Evolutionary conservation across 2,888 invertebrate species (phyloP), one percentile per base, ranked within the genome.

Genomic region (Luperina nickerlii): DNA sequence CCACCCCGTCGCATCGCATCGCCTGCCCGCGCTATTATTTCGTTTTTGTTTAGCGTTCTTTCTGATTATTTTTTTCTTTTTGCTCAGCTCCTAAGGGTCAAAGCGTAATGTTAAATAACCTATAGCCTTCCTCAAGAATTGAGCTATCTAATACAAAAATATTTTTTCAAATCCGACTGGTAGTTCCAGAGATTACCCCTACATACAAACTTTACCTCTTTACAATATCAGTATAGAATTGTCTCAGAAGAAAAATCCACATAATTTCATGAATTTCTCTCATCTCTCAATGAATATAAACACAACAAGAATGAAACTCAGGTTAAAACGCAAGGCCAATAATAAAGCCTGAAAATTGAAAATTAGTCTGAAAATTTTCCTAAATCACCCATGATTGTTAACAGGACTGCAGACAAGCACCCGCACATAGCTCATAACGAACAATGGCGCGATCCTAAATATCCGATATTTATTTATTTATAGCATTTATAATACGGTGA

Each of bases 401-500:
- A 91, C 91, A 92, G 91, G 89, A 91, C 90, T 86, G 85, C 88
- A 88, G 90, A 90, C 92, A 93, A 91, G 90, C 91, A 85, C 88
- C 87, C 92, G 93, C 94, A 95, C 95, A 94, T 92, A 92, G 93
- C 94, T 95, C 95, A 94, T 92, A 91, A 87, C 90, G 90, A 91
- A 92, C 95, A 95, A 96, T 95, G 95, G 96, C 94, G 95, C 94
- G 92, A 94, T 96, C 96, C 96, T 96, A 97, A 97, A 96, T 96
- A 96, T 94, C 92, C 93, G 92, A 93, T 91, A 96, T 96, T 95
- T 96, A 97, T 96, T 96, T 96, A 96, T 97, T 96, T 96, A 96
- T 96, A 95, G 95, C 96, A 95, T 96, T 96, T 96, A 96, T 97
- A 96, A 96, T 96, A 96, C 95, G 95, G 95, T 94, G 94, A 96